Evolutionary conservation across 2,113 vertebrate species (phyloP), one percentile per base, ranked within the genome.

Genomic region (Barnardius zonarius): DNA sequence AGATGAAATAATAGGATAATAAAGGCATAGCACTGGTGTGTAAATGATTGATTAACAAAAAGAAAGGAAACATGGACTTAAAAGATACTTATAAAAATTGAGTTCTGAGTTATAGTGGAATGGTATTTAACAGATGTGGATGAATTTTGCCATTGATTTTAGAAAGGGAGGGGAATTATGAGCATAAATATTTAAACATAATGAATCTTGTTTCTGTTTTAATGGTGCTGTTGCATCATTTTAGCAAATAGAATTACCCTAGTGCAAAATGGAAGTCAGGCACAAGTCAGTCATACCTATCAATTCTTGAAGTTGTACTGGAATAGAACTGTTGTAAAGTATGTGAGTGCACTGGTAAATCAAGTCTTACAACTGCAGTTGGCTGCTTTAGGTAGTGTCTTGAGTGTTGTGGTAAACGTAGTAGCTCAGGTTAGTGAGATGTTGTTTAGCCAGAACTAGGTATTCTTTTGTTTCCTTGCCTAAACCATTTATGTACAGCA

Each of bases 1-100:
- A 90, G 86, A 39, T 59, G 48, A 95, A 96, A 61, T 93, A 90
- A 94, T 83, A 6, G 43, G 43, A 90, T 91, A 95, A 95, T 89
- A 54, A 83, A 84, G 10, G 24, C 54, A 31, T 18, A 72, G 41
- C 62, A 75, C n/a, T 64, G 77, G 17, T 46, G 51, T 77, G 63
- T 62, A 57, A 94, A 92, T 84, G 62, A 89, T 88, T 82, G 62
- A 94, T 93, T 90, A 78, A n/a, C 43, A 64, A 70, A 86, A 79
- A 87, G 63, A 33, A 11, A 51, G 10, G 77, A 86, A 88, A 83
- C 70, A 41, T 2, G 43, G 33, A 25, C 2, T 86, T 46, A 31
- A 61, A 79, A 46, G 5, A 2, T 69, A 11, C 48, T 80, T 91
- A 76, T 43, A 6, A 14, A 13, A 73, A 70, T 11, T 67, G 10